Percentiles rank a stretch among this genome's conserved stretches.
Conservation (phyloP, 2,888 invertebrate genomes). For the Mayetiola destructor region DNA sequence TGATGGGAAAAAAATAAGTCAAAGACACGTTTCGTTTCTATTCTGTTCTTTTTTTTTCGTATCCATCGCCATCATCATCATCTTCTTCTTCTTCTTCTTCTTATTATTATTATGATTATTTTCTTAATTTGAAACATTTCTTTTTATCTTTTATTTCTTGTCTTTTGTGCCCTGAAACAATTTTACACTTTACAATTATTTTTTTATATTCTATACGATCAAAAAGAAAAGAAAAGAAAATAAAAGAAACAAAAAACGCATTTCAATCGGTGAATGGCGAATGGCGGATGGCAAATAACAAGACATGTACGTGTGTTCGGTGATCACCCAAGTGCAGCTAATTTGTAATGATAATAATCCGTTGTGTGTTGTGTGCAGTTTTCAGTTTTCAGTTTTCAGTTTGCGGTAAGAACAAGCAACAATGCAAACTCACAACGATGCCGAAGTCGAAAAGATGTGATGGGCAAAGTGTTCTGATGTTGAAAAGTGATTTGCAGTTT, state of each 20-base stretch:
- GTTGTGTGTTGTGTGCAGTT: neutral
- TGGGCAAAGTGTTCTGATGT: too few relatives aligned
- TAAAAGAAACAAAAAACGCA: neutral
- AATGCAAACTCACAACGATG: slow-evolving; percentile 7
- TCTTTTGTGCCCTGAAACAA: neutral
- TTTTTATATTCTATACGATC: too few relatives aligned
- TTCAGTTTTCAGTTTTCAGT: neutral
- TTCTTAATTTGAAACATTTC: too few relatives aligned
- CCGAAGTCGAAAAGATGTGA: too few relatives aligned
- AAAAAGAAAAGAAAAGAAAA: too few relatives aligned
- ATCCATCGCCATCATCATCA: too few relatives aligned
- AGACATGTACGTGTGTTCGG: slow-evolving; percentile 2
- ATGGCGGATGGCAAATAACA: too few relatives aligned
- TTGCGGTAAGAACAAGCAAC: neutral
- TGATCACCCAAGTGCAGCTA: slow-evolving; percentile 11
- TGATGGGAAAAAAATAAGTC: slow-evolving; percentile 8
- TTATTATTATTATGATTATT: too few relatives aligned
- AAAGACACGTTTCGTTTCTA: slow-evolving; percentile 1
- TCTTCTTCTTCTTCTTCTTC: too few relatives aligned
- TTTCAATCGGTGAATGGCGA: neutral
- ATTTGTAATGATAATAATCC: slow-evolving; percentile 11
- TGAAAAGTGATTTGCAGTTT: too few relatives aligned
- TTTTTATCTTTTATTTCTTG: too few relatives aligned
- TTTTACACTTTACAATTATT: neutral
- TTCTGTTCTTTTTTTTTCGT: too few relatives aligned